Conservation (phyloP, 2,797 vertebrate genomes). For the Dallia pectoralis region DNA sequence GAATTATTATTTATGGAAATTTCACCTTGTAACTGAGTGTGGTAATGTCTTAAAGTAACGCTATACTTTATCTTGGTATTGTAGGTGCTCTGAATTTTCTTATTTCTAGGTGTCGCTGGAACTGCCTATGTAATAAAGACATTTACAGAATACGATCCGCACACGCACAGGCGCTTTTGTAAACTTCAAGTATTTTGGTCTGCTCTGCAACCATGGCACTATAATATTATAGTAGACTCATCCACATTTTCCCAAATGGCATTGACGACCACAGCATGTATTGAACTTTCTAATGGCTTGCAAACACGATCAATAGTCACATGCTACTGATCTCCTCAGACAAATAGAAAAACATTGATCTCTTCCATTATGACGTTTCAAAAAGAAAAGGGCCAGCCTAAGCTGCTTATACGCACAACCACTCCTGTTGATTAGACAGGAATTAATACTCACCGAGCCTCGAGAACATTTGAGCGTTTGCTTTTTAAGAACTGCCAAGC, state of each 20-base stretch:
- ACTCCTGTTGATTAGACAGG: slow-evolving; percentile 67
- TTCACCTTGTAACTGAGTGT: no score
- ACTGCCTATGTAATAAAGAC: no score
- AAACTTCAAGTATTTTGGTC: no score
- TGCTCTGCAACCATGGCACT: no score
- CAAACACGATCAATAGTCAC: slow-evolving; percentile 24
- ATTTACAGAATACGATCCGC: no score
- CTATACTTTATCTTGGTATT: no score
- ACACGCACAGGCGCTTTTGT: no score
- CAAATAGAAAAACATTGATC: slow-evolving; percentile 56
- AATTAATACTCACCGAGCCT: slow-evolving; percentile 59
- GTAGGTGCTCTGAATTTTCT: no score
- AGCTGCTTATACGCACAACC: slow-evolving; percentile 64
- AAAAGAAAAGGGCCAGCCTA: slow-evolving; percentile 55
- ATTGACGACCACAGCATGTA: slow-evolving; percentile 17
- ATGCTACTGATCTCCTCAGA: slow-evolving; percentile 25
- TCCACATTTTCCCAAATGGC: neutral
- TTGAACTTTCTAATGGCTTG: slow-evolving; percentile 16
- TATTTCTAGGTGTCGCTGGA: no score
- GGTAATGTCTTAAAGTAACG: no score
- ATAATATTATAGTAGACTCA: neutral
- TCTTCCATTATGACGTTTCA: slow-evolving; percentile 42
- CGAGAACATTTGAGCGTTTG: slow-evolving; percentile 46
- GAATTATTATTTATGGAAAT: no score
- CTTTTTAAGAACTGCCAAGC: slow-evolving; percentile 45